Evolutionary conservation across 35 echinoderm and acorn worm species (phyloP).

Genomic region (Amphiura filiformis): DNA sequence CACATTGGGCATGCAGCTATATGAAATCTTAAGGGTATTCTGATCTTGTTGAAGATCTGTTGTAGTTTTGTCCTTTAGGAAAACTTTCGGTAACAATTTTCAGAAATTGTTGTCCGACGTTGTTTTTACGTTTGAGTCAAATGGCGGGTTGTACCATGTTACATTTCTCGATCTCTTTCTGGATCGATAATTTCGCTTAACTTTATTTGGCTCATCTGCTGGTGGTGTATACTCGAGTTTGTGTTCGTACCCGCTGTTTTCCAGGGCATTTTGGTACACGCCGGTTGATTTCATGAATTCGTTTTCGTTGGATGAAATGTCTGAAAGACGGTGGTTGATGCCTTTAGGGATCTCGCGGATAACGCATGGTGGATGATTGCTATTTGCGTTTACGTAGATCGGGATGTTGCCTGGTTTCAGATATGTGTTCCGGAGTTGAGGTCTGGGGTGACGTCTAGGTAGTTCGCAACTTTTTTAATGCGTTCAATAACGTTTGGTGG

Average conservation of each 20-base stretch:
- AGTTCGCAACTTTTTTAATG: neutral
- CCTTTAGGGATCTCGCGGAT: constrained; percentile 15
- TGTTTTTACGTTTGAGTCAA: constrained; percentile 20
- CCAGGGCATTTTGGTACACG: constrained; percentile 6
- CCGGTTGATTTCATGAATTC: neutral
- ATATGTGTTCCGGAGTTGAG: neutral
- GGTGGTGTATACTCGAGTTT: too few species aligned
- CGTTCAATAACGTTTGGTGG: neutral
- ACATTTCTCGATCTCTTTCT: constrained; percentile 25
- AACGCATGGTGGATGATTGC: neutral
- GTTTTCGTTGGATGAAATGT: constrained; percentile 33
- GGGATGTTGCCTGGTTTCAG: neutral
- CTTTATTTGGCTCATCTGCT: too few species aligned
- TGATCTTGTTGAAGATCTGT: constrained; percentile 28
- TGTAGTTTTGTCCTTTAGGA: constrained; percentile 21
- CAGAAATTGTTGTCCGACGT: constrained; percentile 20
- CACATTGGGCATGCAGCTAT: constrained; percentile 39
- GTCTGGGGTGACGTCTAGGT: neutral
- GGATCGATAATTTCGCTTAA: too few species aligned
- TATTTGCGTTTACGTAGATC: neutral
- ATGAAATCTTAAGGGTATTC: constrained; percentile 32
- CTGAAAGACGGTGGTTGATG: constrained; percentile 30
- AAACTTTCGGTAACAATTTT: constrained; percentile 29
- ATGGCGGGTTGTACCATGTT: constrained; percentile 21
- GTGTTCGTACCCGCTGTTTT: neutral